Conservation (phyloP, 2,888 invertebrate genomes). For the Aproaerema taeniolella region DNA sequence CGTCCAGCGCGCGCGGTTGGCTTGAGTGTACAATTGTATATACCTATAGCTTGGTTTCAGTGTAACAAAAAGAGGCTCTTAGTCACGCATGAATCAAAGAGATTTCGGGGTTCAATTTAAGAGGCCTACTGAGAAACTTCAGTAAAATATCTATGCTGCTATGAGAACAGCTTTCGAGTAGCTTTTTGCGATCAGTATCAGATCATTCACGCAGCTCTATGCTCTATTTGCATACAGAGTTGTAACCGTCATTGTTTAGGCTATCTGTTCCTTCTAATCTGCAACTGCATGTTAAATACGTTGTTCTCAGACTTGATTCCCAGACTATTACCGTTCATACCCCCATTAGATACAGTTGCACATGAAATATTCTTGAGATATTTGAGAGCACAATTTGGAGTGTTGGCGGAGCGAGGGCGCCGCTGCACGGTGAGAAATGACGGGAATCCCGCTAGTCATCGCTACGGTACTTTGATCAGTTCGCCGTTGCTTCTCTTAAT, state of each 20-base stretch:
- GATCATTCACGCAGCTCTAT: constrained; percentile 32
- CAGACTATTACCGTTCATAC: constrained; percentile 62
- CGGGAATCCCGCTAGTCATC: constrained; percentile 63
- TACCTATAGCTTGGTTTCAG: too few relatives aligned
- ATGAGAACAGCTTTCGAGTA: constrained; percentile 37
- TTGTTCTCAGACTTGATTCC: constrained; percentile 56
- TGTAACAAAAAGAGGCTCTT: constrained; percentile 47
- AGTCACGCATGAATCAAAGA: constrained; percentile 62
- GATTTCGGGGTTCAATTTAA: constrained; percentile 39
- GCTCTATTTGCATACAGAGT: constrained; percentile 52
- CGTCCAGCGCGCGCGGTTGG: too few relatives aligned
- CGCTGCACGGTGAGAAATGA: constrained; percentile 55
- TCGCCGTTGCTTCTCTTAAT: constrained; percentile 59
- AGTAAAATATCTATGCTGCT: constrained; percentile 40
- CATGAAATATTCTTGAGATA: constrained; percentile 59
- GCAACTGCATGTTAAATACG: constrained; percentile 52
- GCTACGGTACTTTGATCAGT: constrained; percentile 70
- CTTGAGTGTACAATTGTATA: too few relatives aligned
- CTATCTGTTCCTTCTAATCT: constrained; percentile 62
- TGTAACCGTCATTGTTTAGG: constrained; percentile 62
- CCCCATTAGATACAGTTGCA: constrained; percentile 69
- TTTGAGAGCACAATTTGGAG: constrained; percentile 66
- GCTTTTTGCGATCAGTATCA: constrained; percentile 43
- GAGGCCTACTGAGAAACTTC: constrained; percentile 46
- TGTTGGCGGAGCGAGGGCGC: constrained; percentile 31